Evolutionary conservation across 1,140 invertebrate species (phyloP), one percentile per base, ranked within the genome.

Genomic region (Eumeta japonica): DNA sequence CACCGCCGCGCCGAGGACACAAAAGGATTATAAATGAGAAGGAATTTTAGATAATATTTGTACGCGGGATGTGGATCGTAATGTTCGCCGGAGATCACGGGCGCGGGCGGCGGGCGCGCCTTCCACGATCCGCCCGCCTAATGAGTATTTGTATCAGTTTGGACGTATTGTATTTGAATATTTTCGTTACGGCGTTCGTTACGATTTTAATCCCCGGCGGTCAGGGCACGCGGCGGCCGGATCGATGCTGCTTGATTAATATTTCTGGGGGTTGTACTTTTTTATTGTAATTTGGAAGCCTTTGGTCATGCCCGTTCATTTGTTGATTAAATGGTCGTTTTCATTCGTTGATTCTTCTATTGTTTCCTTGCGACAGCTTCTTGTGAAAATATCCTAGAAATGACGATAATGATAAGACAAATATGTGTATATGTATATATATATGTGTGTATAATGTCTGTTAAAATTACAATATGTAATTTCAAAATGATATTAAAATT

Each of bases 1-100:
- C 60, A 62, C 62, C 20, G 12, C 34, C 62, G 63, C 65, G 55
- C 59, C 57, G 66, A 70, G 66, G 65, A 74, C 70, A 74, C 70
- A 74, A 74, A 74, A 74, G 70, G 70, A 74, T 74, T 74, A 74
- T 74, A 74, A 74, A 74, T 74, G 70, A 74, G 70, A 74, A 74
- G 70, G 70, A 74, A 74, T 74, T 74, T 74, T 68, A 74, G 70
- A 74, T 74, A 74, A 74, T 74, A 74, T 74, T 74, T 74, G 70
- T 74, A 71, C 66, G 70, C 52, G 60, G 66, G 60, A 74, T 71
- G 70, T 71, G 70, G 64, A 74, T 67, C 67, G 68, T 68, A 70
- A 65, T 65, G 64, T 58, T 24, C 53, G 52, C 56, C 50, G 52
- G 61, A 63, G 65, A 70, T 66, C 65, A 62, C 50, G 54, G 46